Base-by-base conservation (phyloP, 2,797 vertebrate genomes). In the Cossypha heuglini region DNA sequence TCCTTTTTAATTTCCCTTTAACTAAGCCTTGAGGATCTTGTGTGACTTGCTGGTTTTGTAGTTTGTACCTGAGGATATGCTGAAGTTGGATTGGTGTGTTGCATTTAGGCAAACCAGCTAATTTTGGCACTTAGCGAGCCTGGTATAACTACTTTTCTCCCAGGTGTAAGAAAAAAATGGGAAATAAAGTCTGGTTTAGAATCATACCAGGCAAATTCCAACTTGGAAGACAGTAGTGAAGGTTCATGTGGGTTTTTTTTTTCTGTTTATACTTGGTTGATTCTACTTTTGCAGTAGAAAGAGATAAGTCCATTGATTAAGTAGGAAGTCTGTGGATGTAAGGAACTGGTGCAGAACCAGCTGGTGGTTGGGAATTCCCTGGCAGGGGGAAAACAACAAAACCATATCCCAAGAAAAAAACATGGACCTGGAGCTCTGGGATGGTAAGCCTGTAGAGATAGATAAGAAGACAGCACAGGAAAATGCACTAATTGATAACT, bases 161-260 rank as follows among this genome's bases (percentile, higher is more conserved):
- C 58, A 45, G 33, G 17, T 45, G 6, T 46, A 28, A 71, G 42
- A 10, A 55, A 40, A 82, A 40, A 33, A 3, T 6, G 14, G 33
- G 49, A 76, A 57, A 33, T 24, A 17, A 52, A 59, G 25, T n/a
- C 49, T 40, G n/a, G 11, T 75, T 92, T 31, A 19, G 77, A 90
- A 35, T 76, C 57, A 22, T 40, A 43, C 12, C 11, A 22, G 25
- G 11, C 19, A 26, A 38, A n/a, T 55, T 42, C 54, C 8, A 43
- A 7, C 9, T 48, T 68, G 58, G 59, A 57, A 72, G 38, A 45
- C 20, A 46, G 16, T 6, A 17, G 24, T 75, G 46, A 81, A 84
- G 7, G 6, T 77, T 35, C 3, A 0, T 2, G 3, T 51, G 8
- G 18, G 5, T 37, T 37, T 37, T 28, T 57, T 38, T 43, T 48